phyloP scores from a whole-genome alignment of 64 coral and sea anemone species.

The Montipora capricornis region DNA sequence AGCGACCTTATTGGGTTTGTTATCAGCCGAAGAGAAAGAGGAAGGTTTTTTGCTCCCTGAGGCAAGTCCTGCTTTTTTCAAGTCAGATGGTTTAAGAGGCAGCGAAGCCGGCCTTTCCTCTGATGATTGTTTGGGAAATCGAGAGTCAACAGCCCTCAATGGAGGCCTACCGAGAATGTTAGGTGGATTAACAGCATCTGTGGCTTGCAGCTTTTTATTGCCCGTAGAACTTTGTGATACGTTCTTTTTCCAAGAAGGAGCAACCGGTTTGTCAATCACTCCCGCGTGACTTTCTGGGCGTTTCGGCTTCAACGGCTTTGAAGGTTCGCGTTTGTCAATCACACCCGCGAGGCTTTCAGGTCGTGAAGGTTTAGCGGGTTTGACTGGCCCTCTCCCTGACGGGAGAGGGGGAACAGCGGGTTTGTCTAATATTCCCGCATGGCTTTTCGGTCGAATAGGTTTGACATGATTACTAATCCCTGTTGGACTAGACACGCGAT shows the following conservation, averaged over 20 bases:
- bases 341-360: slow-evolving; percentile 16
- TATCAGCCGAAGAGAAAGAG: slow-evolving; percentile 11
- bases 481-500: slow-evolving; percentile 78
- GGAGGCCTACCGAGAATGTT: neutral
- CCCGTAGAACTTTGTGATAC: neutral
- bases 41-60: slow-evolving; percentile 3
- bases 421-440: slow-evolving; percentile 68
- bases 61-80: slow-evolving; percentile 18
- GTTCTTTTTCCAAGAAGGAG: slow-evolving; percentile 7
- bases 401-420: neutral
- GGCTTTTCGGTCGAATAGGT: slow-evolving; percentile 77
- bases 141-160: neutral
- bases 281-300: slow-evolving; percentile 83
- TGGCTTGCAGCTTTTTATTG: neutral
- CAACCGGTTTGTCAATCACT: slow-evolving; percentile 49
- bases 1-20: neutral
- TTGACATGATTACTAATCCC: slow-evolving; percentile 11
- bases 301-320: neutral
- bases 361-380: neutral
- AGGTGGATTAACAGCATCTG: neutral
- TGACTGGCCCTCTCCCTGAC: neutral
- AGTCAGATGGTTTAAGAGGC: slow-evolving; percentile 50
- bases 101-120: slow-evolving; percentile 38
- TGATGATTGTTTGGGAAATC: slow-evolving; percentile 4
- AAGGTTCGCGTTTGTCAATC: slow-evolving; percentile 20